These are phyloP conservation scores for Rhadinocentrus ornatus DNA, from an alignment of 2,797 vertebrate species.

Conservation along the genomic window DNA sequence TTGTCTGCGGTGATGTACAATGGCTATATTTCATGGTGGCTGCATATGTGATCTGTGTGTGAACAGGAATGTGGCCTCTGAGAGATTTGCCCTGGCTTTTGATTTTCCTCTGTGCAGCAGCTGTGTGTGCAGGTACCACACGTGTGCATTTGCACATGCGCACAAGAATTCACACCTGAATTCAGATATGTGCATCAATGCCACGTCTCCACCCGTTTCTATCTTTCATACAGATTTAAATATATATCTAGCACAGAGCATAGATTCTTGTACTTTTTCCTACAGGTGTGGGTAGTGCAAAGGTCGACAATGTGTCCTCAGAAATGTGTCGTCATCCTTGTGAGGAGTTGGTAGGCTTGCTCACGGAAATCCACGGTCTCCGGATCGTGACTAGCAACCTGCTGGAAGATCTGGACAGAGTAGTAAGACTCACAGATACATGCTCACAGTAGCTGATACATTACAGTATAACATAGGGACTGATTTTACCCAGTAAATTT, in stretches of 20 bases:
- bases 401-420: slow-evolving; percentile 89
- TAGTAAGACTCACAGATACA: slow-evolving; percentile 82
- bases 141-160: slow-evolving; percentile 14
- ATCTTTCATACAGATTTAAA: not conserved
- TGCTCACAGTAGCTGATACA: no score
- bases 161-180: not conserved
- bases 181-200: slow-evolving; percentile 15
- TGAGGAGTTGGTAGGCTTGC: slow-evolving; percentile 88
- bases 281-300: slow-evolving; percentile 56
- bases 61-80: slow-evolving; percentile 71
- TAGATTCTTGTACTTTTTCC: slow-evolving; percentile 15
- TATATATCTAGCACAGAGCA: slow-evolving; percentile 5
- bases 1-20: slow-evolving; percentile 16
- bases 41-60: slow-evolving; percentile 64
- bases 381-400: slow-evolving; percentile 88
- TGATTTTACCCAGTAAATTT: no score
- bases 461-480: no score
- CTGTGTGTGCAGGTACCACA: slow-evolving; percentile 66
- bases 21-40: slow-evolving; percentile 40
- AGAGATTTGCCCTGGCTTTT: slow-evolving; percentile 62
- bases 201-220: not conserved
- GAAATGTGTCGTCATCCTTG: slow-evolving; percentile 90
- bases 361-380: slow-evolving; percentile 87
- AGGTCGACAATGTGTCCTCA: slow-evolving; percentile 74
- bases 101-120: slow-evolving; percentile 59